phyloP scores from a whole-genome alignment of 2,797 vertebrate species.

The Allobates femoralis region DNA sequence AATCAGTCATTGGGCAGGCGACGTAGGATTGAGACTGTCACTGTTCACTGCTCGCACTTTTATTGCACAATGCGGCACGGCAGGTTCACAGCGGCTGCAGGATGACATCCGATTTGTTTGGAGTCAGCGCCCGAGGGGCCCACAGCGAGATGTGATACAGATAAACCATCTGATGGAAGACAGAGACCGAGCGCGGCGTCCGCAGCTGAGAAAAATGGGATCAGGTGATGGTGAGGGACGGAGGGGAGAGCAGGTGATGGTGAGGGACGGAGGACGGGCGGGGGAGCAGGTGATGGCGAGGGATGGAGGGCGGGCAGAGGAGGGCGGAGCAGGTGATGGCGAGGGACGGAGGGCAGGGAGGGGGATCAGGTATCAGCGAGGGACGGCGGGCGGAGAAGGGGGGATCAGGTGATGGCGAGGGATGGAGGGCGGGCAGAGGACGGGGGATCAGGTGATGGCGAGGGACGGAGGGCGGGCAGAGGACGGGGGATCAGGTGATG shows the following conservation, averaged over 20 bases:
- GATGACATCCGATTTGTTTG: neutral
- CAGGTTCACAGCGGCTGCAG: neutral
- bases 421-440: too few relatives aligned
- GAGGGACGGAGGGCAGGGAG: too few relatives aligned
- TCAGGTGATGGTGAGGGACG: neutral
- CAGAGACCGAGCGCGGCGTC: neutral
- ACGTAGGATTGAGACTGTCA: neutral
- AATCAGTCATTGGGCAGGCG: neutral
- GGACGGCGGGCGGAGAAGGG: too few relatives aligned
- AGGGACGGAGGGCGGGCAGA: too few relatives aligned
- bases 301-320: too few relatives aligned
- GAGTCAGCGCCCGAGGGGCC: neutral
- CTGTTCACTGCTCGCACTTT: neutral
- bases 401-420: neutral
- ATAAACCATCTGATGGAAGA: slow-evolving; percentile 15
- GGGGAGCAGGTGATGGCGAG: too few relatives aligned
- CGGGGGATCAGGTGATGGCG: neutral
- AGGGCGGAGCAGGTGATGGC: too few relatives aligned
- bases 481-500: neutral
- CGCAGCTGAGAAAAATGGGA: slow-evolving; percentile 19
- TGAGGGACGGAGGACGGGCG: too few relatives aligned
- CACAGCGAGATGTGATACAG: neutral
- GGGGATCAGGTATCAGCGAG: too few relatives aligned
- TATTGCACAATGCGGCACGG: neutral
- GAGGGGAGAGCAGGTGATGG: too few relatives aligned